Evolutionary conservation across 2,113 vertebrate genomes (phyloP).

Genomic region (Myiopsitta monachus): DNA sequence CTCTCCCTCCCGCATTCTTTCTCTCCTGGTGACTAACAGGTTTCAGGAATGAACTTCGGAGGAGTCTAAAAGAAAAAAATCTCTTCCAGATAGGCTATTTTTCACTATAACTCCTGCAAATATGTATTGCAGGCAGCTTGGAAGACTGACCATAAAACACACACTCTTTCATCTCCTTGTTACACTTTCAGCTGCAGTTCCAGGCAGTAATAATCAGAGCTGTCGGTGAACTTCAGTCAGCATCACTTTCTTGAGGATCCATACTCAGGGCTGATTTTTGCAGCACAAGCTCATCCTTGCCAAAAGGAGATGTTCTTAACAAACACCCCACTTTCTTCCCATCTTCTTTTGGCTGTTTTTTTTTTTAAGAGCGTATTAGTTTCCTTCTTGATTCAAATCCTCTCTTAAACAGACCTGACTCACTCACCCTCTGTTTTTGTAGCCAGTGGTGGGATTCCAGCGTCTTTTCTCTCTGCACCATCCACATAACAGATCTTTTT

Average conservation of each 20-base stretch:
- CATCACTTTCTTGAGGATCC: not conserved
- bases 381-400: constrained; percentile 45
- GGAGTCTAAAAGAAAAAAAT: not conserved
- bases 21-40: not conserved
- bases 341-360: not conserved
- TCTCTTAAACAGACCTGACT: constrained; percentile 15
- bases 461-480: not conserved
- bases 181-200: not conserved
- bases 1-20: not conserved
- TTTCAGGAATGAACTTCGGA: constrained; percentile 37
- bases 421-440: constrained; percentile 8
- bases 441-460: constrained; percentile 8
- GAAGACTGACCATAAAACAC: not conserved
- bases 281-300: not conserved
- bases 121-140: not conserved
- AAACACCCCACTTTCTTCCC: not conserved
- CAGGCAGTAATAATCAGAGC: not conserved
- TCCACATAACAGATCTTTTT: not conserved
- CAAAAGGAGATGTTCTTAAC: not conserved
- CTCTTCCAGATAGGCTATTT: constrained; percentile 18
- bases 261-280: not conserved
- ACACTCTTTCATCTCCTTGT: not conserved
- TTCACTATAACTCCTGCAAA: not conserved
- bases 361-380: not conserved
- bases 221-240: not conserved